phyloP scores from a whole-genome alignment of 2,888 invertebrate genomes.

The Platycheirus albimanus region DNA sequence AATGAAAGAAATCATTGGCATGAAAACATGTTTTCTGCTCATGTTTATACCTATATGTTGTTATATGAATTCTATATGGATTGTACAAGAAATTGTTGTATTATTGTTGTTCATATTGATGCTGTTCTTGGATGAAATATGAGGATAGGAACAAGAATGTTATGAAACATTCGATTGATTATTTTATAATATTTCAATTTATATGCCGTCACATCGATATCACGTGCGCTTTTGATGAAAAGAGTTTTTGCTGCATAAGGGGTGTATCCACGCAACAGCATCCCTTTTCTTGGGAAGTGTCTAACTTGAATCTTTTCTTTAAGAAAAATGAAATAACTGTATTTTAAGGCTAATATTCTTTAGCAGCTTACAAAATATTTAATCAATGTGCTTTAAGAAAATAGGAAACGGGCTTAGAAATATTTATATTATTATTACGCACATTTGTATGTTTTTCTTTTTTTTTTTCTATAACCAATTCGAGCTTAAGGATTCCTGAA shows the following conservation, averaged over 20 bases:
- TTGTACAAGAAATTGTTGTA: slow-evolving; percentile 17
- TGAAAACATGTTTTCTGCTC: slow-evolving; percentile 61
- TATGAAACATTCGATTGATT: slow-evolving; percentile 71
- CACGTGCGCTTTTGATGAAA: slow-evolving; percentile 33
- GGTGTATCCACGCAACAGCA: background rate
- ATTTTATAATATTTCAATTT: slow-evolving; percentile 74
- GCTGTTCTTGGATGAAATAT: too few species aligned
- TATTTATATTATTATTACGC: too few species aligned
- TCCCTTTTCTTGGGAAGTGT: slow-evolving; percentile 11
- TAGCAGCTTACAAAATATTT: too few species aligned
- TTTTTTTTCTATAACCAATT: too few species aligned
- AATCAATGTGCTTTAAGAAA: too few species aligned
- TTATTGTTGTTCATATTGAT: slow-evolving; percentile 20
- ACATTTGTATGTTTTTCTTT: too few species aligned
- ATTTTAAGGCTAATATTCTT: slow-evolving; percentile 15
- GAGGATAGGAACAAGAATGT: slow-evolving; percentile 11
- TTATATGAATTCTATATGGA: slow-evolving; percentile 25
- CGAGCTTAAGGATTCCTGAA: too few species aligned
- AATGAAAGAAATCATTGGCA: slow-evolving; percentile 62
- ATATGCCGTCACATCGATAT: slow-evolving; percentile 71
- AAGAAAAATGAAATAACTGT: slow-evolving; percentile 4
- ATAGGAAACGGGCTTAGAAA: too few species aligned
- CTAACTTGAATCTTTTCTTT: slow-evolving; percentile 31
- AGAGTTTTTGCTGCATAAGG: slow-evolving; percentile 1
- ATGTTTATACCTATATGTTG: slow-evolving; percentile 42